These are phyloP conservation scores for Dysidea cf. avara DNA, from an alignment of 37 sponge, comb jelly and placozoan genomes.

Conservation along the genomic window DNA sequence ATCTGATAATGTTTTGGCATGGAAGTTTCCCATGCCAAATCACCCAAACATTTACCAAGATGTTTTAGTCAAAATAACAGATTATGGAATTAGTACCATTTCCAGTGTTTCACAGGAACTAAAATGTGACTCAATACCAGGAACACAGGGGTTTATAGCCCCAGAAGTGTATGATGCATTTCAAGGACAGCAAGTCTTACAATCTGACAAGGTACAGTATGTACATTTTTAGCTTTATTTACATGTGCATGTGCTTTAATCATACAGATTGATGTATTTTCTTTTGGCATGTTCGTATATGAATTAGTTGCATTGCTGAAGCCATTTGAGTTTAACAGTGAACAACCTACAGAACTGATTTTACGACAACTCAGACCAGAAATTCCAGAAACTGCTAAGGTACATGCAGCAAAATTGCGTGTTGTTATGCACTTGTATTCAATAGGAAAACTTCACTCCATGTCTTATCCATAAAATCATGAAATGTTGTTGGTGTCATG, in stretches of 20 bases:
- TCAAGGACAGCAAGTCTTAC: constrained; percentile 45
- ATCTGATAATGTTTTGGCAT: no score
- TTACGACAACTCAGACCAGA: no score
- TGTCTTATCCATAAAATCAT: constrained; percentile 69
- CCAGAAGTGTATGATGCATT: constrained; percentile 75
- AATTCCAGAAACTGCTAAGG: no score
- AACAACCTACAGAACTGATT: no score
- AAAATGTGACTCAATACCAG: constrained; percentile 49
- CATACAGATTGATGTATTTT: constrained; percentile 91
- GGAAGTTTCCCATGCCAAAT: no score
- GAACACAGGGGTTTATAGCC: constrained; percentile 89
- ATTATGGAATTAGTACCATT: constrained; percentile 81
- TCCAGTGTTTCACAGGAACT: constrained; percentile 32
- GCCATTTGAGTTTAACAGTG: constrained; percentile 61
- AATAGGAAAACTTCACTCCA: constrained; percentile 54
- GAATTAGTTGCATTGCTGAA: constrained; percentile 57
- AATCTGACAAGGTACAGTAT: constrained; percentile 60
- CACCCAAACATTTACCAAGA: constrained; percentile 19
- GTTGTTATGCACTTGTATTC: no score
- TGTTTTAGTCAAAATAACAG: constrained; percentile 71
- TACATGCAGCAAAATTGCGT: no score
- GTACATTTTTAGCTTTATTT: no score
- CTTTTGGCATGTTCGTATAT: constrained; percentile 81
- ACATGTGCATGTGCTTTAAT: no score
- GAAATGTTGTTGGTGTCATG: constrained; percentile 78